Evolutionary conservation across 2,113 vertebrate species (phyloP).

Genomic region (Vulpes lagopus): DNA sequence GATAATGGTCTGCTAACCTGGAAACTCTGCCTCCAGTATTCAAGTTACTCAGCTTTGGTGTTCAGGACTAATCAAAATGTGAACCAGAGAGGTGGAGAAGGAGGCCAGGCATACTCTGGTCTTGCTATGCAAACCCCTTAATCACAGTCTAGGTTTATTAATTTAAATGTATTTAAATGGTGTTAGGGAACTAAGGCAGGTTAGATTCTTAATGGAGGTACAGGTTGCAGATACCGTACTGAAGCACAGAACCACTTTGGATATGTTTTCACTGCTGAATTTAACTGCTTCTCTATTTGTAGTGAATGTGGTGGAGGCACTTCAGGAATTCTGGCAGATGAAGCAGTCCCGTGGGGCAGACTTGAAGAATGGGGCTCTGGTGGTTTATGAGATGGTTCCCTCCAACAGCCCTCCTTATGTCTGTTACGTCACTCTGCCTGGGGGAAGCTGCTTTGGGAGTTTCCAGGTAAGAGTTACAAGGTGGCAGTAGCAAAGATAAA

Average conservation of each 20-base stretch:
- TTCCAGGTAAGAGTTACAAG: conserved; percentile 91
- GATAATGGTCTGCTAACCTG: background rate
- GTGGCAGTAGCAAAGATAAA: background rate
- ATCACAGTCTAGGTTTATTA: background rate
- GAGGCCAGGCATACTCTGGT: background rate
- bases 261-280: background rate
- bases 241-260: background rate
- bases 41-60: background rate
- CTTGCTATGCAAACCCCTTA: background rate
- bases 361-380: conserved; percentile 96
- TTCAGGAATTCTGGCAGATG: conserved; percentile 99
- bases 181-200: background rate
- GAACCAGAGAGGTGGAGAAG: background rate
- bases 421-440: conserved; percentile 97
- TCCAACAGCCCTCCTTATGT: conserved; percentile 96
- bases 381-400: conserved; percentile 99
- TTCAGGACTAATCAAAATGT: conserved; percentile 33
- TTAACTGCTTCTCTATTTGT: background rate
- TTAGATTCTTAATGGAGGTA: background rate
- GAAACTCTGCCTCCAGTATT: conserved; percentile 17
- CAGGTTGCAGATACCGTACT: background rate
- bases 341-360: conserved; percentile 97
- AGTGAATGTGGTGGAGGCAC: conserved; percentile 99
- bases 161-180: background rate
- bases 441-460: conserved; percentile 99